Base-by-base conservation (phyloP, 1,140 invertebrate genomes). In the Danaus plexippus region DNA sequence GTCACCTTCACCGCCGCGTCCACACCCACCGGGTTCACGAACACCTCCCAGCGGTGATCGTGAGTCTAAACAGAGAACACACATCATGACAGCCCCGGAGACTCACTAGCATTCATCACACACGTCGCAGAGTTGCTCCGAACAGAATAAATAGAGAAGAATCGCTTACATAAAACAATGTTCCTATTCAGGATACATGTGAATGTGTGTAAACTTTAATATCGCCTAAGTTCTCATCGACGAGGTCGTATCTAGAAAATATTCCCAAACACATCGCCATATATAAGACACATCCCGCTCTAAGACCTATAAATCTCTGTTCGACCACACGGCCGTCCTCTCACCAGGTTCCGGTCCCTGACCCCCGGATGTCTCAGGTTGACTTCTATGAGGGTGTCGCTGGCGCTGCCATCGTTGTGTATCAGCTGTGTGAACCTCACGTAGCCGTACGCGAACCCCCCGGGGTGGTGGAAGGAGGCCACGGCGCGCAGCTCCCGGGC, bases 31-130 rank as follows among this genome's bases (percentile, higher is more conserved):
- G 95, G 94, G 86, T 97, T 97, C 9, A 97, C 96, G 77, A 93
- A 98, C 57, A 98, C 93, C 47, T 95, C 93, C 96, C 96, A 98
- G 63, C 95, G 92, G 83, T 98, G 97, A 64, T 94, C 90, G 52
- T 86, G 87, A 0, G 95, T 97, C 92, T 96, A 71, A 8, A 88
- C 84, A 18, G 11, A 47, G 12, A 61, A 50, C 40, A 2, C 1
- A 32, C 22, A 6, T 32, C 22, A 32, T 2, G 22, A 32, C 22
- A 32, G 2, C 7, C 22, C 4, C 22, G 4, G 22, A 32, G 5
- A 2, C 22, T 32, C 22, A 32, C 22, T 32, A 6, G 7, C 22
- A 32, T 2, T 32, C 22, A 32, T 32, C 22, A 32, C 22, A 32
- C 22, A 10, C 32, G 1, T 15, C 15, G 15, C 54, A 52, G 5